Base-by-base conservation (phyloP, 1,140 invertebrate species). In the Ooceraea biroi region DNA sequence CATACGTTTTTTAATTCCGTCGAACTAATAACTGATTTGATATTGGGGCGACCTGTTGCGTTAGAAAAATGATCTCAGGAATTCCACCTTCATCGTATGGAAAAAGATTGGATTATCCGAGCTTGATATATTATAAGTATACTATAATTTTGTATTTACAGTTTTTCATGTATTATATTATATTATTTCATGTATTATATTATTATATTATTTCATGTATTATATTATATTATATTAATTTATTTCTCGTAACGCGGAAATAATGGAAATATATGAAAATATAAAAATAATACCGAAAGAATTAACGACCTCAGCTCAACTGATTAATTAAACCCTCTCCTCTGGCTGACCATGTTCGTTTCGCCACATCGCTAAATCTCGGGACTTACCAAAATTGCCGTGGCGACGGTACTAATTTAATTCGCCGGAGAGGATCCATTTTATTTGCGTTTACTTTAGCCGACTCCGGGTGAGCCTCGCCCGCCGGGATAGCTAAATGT, bases 401-500 rank as follows among this genome's bases (percentile, higher is more conserved):
- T 78, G 27, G 41, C n/a, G 36, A 69, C 73, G 44, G 63, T 36
- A 30, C 65, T 80, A 71, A 80, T 69, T 80, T 71, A 69, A 80
- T 80, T 80, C 22, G 17, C 17, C 22, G 11, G 3, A 78, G 63
- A 55, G 36, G 17, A 78, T 78, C 76, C 50, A 22, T 80, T 71
- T 80, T 69, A 80, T 71, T 80, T 71, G 76, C 76, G 22, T 80
- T 80, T 58, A 71, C 76, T 78, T 78, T 69, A 78, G 76, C 11
- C 3, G 14, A 12, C n/a, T 55, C 4, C 14, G 48, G 7, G 17
- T 48, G 48, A 68, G n/a, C 17, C 36, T 55, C 55, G 25, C 10
- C 61, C n/a, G 72, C 41, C 74, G 25, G 61, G 1, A 41, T 44
- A 65, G 48, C 76, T 69, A 69, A 78, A 78, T 69, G 76, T 69